Evolutionary conservation across 2,888 invertebrate genomes (phyloP).

Genomic region (Saturnia japonica): DNA sequence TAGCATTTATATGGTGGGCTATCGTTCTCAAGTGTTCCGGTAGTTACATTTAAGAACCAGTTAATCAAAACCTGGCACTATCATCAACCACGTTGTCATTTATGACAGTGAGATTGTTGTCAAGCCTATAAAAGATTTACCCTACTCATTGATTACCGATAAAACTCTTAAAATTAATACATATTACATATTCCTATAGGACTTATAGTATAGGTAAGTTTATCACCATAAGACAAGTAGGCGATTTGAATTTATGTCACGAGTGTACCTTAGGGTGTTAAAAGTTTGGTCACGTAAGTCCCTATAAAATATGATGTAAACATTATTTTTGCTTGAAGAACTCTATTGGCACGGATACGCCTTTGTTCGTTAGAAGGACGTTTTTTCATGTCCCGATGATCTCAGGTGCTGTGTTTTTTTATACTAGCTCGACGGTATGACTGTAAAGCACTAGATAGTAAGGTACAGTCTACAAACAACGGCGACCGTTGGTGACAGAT

Average conservation of each 20-base stretch:
- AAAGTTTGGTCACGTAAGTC: constrained; percentile 34
- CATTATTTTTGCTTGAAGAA: constrained; percentile 21
- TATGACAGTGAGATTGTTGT: not conserved
- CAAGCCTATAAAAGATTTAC: not conserved
- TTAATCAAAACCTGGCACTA: too few species aligned
- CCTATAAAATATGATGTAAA: constrained; percentile 28
- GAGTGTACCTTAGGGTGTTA: constrained; percentile 29
- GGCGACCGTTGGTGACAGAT: too few species aligned
- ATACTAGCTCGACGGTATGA: too few species aligned
- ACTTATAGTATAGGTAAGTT: too few species aligned
- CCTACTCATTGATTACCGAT: not conserved
- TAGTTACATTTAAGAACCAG: too few species aligned
- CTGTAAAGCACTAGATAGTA: not conserved
- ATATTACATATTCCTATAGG: not conserved
- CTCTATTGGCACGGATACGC: constrained; percentile 12
- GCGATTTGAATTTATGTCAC: constrained; percentile 38
- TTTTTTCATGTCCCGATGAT: not conserved
- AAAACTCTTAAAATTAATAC: not conserved
- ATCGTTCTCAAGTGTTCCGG: too few species aligned
- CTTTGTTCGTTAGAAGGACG: constrained; percentile 9
- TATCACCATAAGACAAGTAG: constrained; percentile 35
- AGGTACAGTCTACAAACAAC: too few species aligned
- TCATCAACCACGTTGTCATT: too few species aligned
- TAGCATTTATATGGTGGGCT: too few species aligned
- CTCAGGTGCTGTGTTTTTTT: not conserved